A percentile compares a stretch with the other conserved stretches of the same genome.
phyloP scores from a whole-genome alignment of 2,888 invertebrate species.

The Melanotus villosus region DNA sequence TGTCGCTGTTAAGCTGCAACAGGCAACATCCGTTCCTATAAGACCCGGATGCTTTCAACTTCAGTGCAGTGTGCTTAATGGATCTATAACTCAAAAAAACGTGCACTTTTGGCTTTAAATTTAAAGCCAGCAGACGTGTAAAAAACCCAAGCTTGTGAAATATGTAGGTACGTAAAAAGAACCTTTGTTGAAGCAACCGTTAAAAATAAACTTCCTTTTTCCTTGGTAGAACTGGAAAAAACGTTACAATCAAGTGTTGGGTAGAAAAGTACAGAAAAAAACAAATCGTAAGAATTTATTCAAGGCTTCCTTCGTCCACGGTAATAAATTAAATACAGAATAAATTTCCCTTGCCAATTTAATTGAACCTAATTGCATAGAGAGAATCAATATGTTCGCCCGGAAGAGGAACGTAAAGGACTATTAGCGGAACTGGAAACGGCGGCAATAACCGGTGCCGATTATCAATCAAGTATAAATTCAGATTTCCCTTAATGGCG shows the following conservation, averaged over 20 bases:
- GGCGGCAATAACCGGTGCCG: slow-evolving; percentile 38
- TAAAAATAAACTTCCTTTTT: too few species aligned
- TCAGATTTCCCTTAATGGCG: slow-evolving; percentile 37
- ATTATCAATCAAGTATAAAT: slow-evolving; percentile 40
- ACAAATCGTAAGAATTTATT: slow-evolving; percentile 12
- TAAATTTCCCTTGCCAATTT: slow-evolving; percentile 28
- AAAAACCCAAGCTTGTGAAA: too few species aligned
- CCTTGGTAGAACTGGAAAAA: too few species aligned
- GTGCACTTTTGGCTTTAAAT: not conserved
- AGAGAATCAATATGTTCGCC: slow-evolving; percentile 36
- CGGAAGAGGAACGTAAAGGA: slow-evolving; percentile 36
- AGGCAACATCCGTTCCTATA: slow-evolving; percentile 1
- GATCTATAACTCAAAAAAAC: slow-evolving; percentile 14
- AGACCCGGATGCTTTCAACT: slow-evolving; percentile 21
- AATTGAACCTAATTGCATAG: slow-evolving; percentile 39
- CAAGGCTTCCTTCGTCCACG: not conserved
- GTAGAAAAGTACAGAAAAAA: not conserved
- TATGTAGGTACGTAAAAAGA: too few species aligned
- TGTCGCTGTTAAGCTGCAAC: slow-evolving; percentile 16
- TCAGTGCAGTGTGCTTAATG: slow-evolving; percentile 6
- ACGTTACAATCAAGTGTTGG: too few species aligned
- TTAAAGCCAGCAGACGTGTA: too few species aligned
- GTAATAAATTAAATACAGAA: slow-evolving; percentile 29
- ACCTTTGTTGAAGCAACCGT: too few species aligned
- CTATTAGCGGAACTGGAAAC: slow-evolving; percentile 42